Evolutionary conservation across 1,140 invertebrate genomes (phyloP).

Genomic region (Sarcophaga bullata): DNA sequence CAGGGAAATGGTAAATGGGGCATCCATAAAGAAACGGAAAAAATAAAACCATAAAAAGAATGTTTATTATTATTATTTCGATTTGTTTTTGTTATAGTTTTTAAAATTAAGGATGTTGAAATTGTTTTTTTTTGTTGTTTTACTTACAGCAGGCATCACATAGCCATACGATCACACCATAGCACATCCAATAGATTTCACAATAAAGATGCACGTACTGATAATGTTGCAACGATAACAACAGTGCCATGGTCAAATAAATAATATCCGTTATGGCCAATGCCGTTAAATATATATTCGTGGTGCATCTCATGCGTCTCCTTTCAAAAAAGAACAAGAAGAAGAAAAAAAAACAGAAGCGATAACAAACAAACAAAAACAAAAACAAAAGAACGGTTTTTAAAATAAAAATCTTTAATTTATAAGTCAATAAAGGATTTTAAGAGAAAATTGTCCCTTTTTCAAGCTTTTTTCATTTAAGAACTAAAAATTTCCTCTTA

Average conservation of each 20-base stretch:
- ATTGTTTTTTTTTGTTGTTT: not conserved
- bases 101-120: conserved; percentile 25
- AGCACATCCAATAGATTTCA: conserved; percentile 55
- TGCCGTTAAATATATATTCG: conserved; percentile 80
- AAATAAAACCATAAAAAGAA: conserved; percentile 33
- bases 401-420: conserved; percentile 23
- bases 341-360: no score
- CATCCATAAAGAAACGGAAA: conserved; percentile 2
- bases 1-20: no score
- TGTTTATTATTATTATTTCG: conserved; percentile 30
- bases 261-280: conserved; percentile 78
- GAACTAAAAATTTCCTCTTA: not conserved
- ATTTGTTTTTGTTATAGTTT: not conserved
- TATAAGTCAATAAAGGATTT: not conserved
- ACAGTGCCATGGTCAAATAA: conserved; percentile 75
- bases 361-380: no score
- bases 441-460: not conserved
- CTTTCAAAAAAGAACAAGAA: conserved; percentile 61
- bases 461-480: not conserved
- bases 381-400: conserved; percentile 13
- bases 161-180: conserved; percentile 58
- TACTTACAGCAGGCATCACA: conserved; percentile 60
- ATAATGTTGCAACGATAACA: conserved; percentile 74
- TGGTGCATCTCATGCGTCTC: conserved; percentile 79
- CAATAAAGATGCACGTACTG: conserved; percentile 65